A percentile compares a stretch with the other conserved stretches of the same genome.
phyloP scores from a whole-genome alignment of 1,140 invertebrate species.

The Zophobas atratus region DNA sequence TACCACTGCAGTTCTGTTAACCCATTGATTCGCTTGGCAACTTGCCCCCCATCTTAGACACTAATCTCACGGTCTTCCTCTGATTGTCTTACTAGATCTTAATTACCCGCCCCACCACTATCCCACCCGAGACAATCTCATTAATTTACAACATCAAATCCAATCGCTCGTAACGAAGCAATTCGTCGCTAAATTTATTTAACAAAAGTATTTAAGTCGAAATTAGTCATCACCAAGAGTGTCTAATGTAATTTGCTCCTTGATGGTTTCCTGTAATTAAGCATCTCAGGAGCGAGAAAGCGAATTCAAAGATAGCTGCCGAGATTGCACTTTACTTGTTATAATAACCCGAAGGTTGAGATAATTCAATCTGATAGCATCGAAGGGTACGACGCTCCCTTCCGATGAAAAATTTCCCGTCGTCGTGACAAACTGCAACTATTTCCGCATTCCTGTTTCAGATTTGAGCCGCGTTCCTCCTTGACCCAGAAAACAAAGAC shows the following conservation, averaged over 20 bases:
- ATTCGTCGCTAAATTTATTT: constrained; percentile 24
- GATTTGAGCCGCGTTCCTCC: neutral
- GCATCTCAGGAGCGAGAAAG: constrained; percentile 18
- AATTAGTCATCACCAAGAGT: constrained; percentile 39
- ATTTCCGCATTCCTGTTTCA: constrained; percentile 6
- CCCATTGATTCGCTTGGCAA: no score
- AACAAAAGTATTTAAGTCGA: constrained; percentile 29
- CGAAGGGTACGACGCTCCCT: neutral
- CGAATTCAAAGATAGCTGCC: constrained; percentile 30
- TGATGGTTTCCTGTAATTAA: constrained; percentile 46
- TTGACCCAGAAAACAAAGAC: neutral
- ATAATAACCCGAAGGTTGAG: constrained; percentile 21
- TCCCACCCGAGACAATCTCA: neutral
- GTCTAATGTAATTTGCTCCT: constrained; percentile 29
- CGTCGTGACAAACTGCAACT: neutral
- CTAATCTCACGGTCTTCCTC: no score
- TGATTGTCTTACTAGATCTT: neutral
- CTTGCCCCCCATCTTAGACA: no score
- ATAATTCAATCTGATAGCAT: constrained; percentile 29
- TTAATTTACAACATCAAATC: constrained; percentile 25
- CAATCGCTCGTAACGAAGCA: constrained; percentile 22
- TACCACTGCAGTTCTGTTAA: no score
- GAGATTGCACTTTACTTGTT: constrained; percentile 23
- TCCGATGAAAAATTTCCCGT: neutral
- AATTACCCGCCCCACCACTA: neutral